Evolutionary conservation across 2,797 vertebrate species (phyloP).

Genomic region (Apodemus agrarius): DNA sequence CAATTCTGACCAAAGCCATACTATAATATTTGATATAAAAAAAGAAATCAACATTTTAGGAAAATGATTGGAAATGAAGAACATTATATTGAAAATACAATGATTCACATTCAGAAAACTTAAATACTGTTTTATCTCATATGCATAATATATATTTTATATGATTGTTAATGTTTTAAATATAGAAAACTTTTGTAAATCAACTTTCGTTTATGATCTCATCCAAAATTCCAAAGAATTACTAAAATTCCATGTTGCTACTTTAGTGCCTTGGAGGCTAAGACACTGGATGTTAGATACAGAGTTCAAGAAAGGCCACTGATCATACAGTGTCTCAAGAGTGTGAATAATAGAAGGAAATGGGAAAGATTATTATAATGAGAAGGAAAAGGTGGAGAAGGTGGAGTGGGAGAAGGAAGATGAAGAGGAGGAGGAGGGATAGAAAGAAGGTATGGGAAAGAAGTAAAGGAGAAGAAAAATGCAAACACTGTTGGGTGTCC

Average conservation of each 20-base stretch:
- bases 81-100: not conserved
- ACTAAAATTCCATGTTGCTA: accelerated
- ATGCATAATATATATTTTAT: not conserved
- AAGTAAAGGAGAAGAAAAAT: not conserved
- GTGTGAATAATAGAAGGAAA: not conserved
- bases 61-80: not conserved
- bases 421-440: too few species aligned
- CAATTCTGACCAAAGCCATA: not conserved
- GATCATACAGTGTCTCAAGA: not conserved
- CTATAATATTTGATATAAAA: not conserved
- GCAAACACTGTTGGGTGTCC: not conserved
- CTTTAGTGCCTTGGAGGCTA: too few species aligned
- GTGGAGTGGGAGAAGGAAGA: too few species aligned
- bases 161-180: not conserved
- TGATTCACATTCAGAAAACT: not conserved
- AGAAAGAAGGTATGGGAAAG: not conserved
- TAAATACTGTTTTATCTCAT: not conserved
- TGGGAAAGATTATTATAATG: not conserved
- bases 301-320: not conserved
- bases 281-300: too few species aligned
- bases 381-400: not conserved
- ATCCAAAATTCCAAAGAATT: not conserved
- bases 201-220: not conserved
- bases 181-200: not conserved
- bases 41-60: not conserved